phyloP scores from a whole-genome alignment of 2,113 vertebrate species.

The Columba livia region DNA sequence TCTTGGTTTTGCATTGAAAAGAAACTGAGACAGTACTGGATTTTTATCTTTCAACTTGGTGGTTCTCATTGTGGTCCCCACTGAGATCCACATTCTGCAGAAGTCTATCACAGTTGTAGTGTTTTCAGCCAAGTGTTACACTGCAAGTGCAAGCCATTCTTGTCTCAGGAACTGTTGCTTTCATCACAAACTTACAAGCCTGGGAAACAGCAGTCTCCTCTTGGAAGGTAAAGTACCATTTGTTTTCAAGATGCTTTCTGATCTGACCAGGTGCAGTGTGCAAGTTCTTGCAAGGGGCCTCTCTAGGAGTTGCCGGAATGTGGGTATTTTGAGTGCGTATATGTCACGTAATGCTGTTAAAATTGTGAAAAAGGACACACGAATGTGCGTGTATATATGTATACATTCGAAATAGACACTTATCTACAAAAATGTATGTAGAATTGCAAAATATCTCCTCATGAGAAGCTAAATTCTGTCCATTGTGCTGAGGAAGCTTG shows the following conservation, averaged over 20 bases:
- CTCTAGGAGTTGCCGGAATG: neutral
- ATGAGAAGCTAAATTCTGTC: neutral
- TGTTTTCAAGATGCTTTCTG: neutral
- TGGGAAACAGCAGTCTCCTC: neutral
- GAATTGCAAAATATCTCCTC: neutral
- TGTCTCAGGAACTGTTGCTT: neutral
- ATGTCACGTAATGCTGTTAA: neutral
- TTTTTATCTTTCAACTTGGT: neutral
- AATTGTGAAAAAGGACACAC: neutral
- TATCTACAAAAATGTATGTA: neutral
- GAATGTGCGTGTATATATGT: fast-evolving
- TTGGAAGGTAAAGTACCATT: neutral
- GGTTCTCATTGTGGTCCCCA: neutral
- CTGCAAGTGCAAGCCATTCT: neutral
- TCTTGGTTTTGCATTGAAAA: neutral
- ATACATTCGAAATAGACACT: neutral
- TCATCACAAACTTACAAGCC: neutral
- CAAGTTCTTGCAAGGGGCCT: neutral
- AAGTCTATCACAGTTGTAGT: neutral
- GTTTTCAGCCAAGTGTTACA: neutral
- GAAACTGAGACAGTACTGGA: neutral
- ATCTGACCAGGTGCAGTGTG: neutral
- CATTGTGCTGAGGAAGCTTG: neutral
- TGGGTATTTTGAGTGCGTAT: neutral
- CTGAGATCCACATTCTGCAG: neutral